Evolutionary conservation across 1,140 invertebrate genomes (phyloP), one percentile per base, ranked within the genome.

Genomic region (Mylabris phalerata): DNA sequence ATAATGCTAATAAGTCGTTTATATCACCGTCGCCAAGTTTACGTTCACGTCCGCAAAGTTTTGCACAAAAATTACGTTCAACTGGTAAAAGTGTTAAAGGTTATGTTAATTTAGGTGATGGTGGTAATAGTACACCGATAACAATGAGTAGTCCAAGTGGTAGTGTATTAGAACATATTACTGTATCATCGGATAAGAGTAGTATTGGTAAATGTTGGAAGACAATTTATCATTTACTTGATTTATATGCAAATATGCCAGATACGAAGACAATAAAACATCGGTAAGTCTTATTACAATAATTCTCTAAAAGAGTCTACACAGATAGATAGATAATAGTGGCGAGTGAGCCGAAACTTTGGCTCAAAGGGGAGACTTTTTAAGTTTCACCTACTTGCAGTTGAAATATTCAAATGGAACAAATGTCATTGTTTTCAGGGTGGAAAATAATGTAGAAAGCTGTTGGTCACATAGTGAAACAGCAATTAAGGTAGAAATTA

Each of bases 201-300:
- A 75, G 74, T 56, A 76, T 77, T 50, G 77, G 73, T 38, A 84
- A 87, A 62, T 98, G 94, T 70, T 98, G 94, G 94, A 88, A 90
- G 71, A 97, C 92, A 4, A 87, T 98, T 61, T 96, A 94, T 71
- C 87, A 93, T 73, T 78, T 98, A 11, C 75, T 98, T 39, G 92
- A 97, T 68, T 75, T 97, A 19, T 97, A 98, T 71, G 92, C 93
- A 2, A 93, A 90, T 11, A 90, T 93, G 82, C 93, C 94, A 0
- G 93, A 96, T 70, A 91, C 91, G 0, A 95, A 96, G 74, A 96
- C 92, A 0, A 88, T 97, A 9, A 82, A 71, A 43, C 71, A 74
- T 67, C 49, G 41, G 48, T 32, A 32, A 32, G 32, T 32, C 19
- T 19, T 19, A 19, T 19, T 19, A 3, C 6, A 39, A 27, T 19